Conservation (phyloP, 2,888 invertebrate species). For the Aplocera efformata region DNA sequence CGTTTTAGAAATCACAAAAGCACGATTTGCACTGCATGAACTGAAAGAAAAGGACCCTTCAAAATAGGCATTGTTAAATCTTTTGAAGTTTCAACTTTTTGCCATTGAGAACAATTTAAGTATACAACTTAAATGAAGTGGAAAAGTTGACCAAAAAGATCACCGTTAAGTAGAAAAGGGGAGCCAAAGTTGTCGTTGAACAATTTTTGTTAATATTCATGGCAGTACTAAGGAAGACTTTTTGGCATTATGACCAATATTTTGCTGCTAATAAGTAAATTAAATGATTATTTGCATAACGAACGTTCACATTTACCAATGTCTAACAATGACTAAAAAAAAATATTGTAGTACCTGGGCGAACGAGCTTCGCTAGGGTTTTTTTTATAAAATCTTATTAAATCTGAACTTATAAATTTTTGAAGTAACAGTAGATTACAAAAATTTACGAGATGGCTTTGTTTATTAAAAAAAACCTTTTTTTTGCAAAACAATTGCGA, state of each 20-base stretch:
- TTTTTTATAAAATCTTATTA: too few relatives aligned
- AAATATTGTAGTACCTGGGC: too few relatives aligned
- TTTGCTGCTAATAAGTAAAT: neutral
- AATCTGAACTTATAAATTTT: too few relatives aligned
- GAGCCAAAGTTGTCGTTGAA: slow-evolving; percentile 21
- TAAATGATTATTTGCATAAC: too few relatives aligned
- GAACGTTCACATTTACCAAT: too few relatives aligned
- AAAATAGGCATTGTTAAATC: slow-evolving; percentile 78
- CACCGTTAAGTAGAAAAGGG: slow-evolving; percentile 37
- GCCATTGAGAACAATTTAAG: slow-evolving; percentile 75
- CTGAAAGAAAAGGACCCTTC: slow-evolving; percentile 57
- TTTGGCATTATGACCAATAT: neutral
- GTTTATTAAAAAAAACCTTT: too few relatives aligned
- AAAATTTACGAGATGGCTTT: too few relatives aligned
- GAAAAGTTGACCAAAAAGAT: slow-evolving; percentile 72
- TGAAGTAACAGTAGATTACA: too few relatives aligned
- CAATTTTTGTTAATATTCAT: slow-evolving; percentile 13
- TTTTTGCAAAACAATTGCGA: too few relatives aligned
- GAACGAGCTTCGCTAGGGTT: too few relatives aligned
- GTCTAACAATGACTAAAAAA: too few relatives aligned
- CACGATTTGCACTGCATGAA: slow-evolving; percentile 54
- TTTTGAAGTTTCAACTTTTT: slow-evolving; percentile 72
- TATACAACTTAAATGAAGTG: slow-evolving; percentile 78
- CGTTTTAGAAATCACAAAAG: slow-evolving; percentile 44
- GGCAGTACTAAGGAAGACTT: neutral